Base-by-base conservation (phyloP, 1,140 invertebrate genomes). In the Hypsibius dujardini region DNA sequence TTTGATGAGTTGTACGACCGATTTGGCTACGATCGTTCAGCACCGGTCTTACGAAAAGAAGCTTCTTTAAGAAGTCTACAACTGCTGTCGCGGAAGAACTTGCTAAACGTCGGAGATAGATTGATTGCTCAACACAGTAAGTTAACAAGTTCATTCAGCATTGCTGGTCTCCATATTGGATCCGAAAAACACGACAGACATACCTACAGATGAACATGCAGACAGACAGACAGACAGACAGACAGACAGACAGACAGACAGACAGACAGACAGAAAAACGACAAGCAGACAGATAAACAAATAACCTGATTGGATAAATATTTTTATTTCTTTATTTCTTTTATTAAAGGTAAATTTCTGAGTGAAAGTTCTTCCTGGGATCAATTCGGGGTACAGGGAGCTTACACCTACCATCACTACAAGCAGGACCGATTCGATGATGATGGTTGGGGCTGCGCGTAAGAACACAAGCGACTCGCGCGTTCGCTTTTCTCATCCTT, bases 361-460 rank as follows among this genome's bases (percentile, higher is more conserved):
- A 67, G 45, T 3, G 62, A 67, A 67, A 67, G 42, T 67, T 42
- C 62, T 7, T 3, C 12, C 7, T 67, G 84, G 28, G 81, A 82
- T 74, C 74, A 84, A 40, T 82, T 83, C 71, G 72, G 89, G 46
- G 90, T 98, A 1, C 81, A 86, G 73, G 95, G 95, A 1, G 83
- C 85, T 71, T 98, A 98, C 79, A 82, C 85, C 1, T 99, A 98
- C 81, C 87, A 94, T 79, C 95, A 98, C 79, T 99, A 99, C 77
- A 89, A 92, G 86, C 95, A 98, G 82, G 87, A 98, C 77, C 83
- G 86, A 75, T 87, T 95, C 77, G 88, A 98, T 80, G 96, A 99
- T 77, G 87, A 89, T 79, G 94, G 93, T 46, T 99, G 96, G 96
- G 96, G 96, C 15, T 99, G 96, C 84, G 95, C 96, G 1, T n/a